Percentiles rank a stretch among this genome's conserved stretches.
phyloP scores from a whole-genome alignment of 2,113 vertebrate genomes.

The Piliocolobus tephrosceles region DNA sequence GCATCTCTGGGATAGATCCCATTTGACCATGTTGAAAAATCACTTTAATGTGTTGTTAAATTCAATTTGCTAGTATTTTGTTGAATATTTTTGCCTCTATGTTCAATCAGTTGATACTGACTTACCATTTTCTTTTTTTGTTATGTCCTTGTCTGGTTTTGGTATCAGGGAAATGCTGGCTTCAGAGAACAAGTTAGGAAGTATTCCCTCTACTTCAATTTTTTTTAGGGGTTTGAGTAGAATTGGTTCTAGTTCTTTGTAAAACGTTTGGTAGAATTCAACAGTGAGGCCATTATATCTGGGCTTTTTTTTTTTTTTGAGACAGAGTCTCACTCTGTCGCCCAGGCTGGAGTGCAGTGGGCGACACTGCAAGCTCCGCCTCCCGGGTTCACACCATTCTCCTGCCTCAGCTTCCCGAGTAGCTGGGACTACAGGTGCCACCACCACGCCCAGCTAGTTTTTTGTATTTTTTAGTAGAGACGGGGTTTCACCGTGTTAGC shows the following conservation, averaged over 20 bases:
- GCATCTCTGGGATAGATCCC: background rate
- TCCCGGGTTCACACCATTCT: too few relatives aligned
- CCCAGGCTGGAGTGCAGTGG: too few relatives aligned
- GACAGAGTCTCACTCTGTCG: too few relatives aligned
- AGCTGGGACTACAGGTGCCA: too few relatives aligned
- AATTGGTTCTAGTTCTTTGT: too few relatives aligned
- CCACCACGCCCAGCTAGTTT: rapidly evolving
- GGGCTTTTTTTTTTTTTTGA: too few relatives aligned
- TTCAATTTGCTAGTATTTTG: background rate
- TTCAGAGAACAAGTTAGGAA: background rate
- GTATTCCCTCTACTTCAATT: background rate
- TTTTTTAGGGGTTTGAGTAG: background rate
- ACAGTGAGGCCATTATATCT: too few relatives aligned
- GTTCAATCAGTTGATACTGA: background rate
- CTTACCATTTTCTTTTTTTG: background rate
- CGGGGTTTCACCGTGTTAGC: too few relatives aligned
- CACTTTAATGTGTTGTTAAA: background rate
- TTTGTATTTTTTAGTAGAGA: too few relatives aligned
- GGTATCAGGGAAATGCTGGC: background rate
- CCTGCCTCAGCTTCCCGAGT: too few relatives aligned
- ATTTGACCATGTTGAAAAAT: background rate
- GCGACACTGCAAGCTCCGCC: too few relatives aligned
- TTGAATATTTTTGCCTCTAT: background rate
- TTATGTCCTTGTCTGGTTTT: background rate
- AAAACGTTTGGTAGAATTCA: too few relatives aligned